These are phyloP conservation scores for Athrips mouffetella DNA, from an alignment of 2,888 invertebrate genomes.

Conservation along the genomic window DNA sequence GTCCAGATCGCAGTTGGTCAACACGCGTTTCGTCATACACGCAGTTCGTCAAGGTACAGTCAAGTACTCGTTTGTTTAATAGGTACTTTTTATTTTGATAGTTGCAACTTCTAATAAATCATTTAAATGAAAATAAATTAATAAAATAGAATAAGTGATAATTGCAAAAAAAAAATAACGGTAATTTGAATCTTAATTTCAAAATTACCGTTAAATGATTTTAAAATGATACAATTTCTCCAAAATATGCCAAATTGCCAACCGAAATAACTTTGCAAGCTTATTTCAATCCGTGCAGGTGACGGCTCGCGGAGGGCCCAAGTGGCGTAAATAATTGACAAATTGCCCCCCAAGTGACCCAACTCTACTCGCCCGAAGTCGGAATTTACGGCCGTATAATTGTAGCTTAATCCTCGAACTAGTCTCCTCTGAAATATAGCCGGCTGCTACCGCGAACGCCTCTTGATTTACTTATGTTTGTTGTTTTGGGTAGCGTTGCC, in stretches of 20 bases:
- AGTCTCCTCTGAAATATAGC: conserved; percentile 68
- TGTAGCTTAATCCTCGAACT: conserved; percentile 73
- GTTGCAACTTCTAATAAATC: too few species aligned
- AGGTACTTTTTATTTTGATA: too few species aligned
- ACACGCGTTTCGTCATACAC: too few species aligned
- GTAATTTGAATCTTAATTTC: too few species aligned
- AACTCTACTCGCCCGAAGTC: conserved; percentile 45
- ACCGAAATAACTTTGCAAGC: conserved; percentile 4
- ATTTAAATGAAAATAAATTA: too few species aligned
- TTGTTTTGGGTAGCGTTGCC: too few species aligned
- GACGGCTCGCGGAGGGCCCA: conserved; percentile 53
- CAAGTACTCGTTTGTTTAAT: too few species aligned
- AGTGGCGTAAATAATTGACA: conserved; percentile 79
- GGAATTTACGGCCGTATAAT: conserved; percentile 75
- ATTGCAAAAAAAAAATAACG: too few species aligned
- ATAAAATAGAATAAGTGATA: too few species aligned
- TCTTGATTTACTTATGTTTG: conserved; percentile 29
- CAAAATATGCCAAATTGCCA: conserved; percentile 4
- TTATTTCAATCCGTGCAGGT: conserved; percentile 37
- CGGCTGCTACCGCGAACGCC: conserved; percentile 26
- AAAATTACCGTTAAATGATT: too few species aligned
- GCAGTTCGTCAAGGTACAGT: too few species aligned
- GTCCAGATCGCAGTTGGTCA: too few species aligned
- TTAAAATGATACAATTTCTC: background rate
- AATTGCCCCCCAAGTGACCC: conserved; percentile 74